A percentile compares a stretch with the other conserved stretches of the same genome.
Conservation (phyloP, 2,888 invertebrate species). For the Bombyx huttoni region DNA sequence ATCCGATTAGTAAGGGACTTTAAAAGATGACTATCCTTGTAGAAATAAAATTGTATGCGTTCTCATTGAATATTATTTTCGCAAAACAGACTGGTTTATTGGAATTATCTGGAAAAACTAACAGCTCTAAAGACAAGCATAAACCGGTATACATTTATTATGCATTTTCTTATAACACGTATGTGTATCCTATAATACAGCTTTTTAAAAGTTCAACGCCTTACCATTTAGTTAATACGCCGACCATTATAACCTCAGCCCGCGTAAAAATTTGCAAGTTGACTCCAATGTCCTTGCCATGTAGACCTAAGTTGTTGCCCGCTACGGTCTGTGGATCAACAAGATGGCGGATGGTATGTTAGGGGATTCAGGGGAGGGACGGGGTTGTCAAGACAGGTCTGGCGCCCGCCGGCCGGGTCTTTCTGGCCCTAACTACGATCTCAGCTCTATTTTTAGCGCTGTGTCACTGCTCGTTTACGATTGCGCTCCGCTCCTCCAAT, state of each 20-base stretch:
- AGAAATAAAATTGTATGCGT: too few species aligned
- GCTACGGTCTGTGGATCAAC: slow-evolving; percentile 45
- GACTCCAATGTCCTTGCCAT: slow-evolving; percentile 39
- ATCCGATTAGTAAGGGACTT: too few species aligned
- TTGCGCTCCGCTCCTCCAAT: slow-evolving; percentile 26
- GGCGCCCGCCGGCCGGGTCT: slow-evolving; percentile 27
- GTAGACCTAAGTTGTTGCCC: slow-evolving; percentile 30
- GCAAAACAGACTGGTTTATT: slow-evolving; percentile 11
- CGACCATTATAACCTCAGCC: slow-evolving; percentile 13
- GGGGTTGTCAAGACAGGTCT: slow-evolving; percentile 39
- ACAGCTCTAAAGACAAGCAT: slow-evolving; percentile 16
- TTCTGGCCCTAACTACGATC: slow-evolving; percentile 30
- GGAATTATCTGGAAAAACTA: slow-evolving; percentile 10
- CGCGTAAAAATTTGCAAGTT: slow-evolving; percentile 21
- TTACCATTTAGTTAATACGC: slow-evolving; percentile 10
- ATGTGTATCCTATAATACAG: slow-evolving; percentile 9
- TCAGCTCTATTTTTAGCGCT: slow-evolving; percentile 66
- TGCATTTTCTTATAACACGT: slow-evolving; percentile 24
- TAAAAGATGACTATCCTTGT: too few species aligned
- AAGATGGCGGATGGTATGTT: slow-evolving; percentile 53
- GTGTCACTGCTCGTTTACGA: slow-evolving; percentile 57
- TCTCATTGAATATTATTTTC: not conserved
- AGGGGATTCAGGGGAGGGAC: slow-evolving; percentile 34
- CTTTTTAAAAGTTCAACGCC: slow-evolving; percentile 18
- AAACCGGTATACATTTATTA: slow-evolving; percentile 31